Conservation (phyloP, 2,797 vertebrate genomes). For the Garrulus glandarius region DNA sequence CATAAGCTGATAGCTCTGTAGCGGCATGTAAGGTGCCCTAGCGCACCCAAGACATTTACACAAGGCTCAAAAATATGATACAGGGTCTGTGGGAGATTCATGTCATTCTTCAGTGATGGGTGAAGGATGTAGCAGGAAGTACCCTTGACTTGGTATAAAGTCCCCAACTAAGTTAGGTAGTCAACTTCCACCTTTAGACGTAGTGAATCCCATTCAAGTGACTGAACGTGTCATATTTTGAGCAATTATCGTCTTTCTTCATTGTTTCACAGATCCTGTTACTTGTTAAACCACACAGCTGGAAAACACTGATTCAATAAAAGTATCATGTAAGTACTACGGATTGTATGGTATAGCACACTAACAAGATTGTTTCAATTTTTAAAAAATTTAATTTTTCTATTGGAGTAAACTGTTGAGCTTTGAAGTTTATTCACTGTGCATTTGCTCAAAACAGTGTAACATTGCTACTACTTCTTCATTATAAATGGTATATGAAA, state of each 20-base stretch:
- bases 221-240: neutral
- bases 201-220: neutral
- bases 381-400: neutral
- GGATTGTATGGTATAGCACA: neutral
- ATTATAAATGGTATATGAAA: neutral
- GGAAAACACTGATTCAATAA: neutral
- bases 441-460: neutral
- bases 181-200: neutral
- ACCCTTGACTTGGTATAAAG: neutral
- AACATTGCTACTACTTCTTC: neutral
- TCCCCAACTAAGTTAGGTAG: neutral
- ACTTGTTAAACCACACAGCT: neutral
- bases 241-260: neutral
- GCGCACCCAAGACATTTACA: neutral
- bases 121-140: neutral
- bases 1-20: neutral
- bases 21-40: neutral
- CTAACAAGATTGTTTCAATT: neutral
- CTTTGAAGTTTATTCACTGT: neutral
- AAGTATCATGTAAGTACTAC: neutral
- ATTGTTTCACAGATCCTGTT: neutral
- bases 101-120: neutral
- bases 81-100: neutral
- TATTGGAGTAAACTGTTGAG: neutral
- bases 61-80: neutral